Base-by-base conservation (phyloP, 2,797 vertebrate species). In the Melanogrammus aeglefinus region DNA sequence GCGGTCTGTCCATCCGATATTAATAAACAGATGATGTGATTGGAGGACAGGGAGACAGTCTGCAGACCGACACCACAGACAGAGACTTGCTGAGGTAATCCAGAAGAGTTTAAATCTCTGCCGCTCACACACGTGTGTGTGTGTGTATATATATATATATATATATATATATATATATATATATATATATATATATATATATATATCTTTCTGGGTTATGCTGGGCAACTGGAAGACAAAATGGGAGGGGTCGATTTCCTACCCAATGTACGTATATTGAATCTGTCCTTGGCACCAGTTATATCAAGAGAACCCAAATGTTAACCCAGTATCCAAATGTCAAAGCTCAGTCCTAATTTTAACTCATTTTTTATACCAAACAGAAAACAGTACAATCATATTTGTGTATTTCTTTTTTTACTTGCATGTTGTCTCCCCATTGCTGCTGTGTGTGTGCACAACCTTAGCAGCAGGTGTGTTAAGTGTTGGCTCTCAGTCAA, bases 81-180 rank as follows among this genome's bases (percentile, higher is more conserved):
- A 91, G 91, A 92, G 88, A 91, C 88, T 85, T 86, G 84, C 85
- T 88, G 92, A 89, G 91, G 88, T 94, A 94, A 94, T 94, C 94
- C 93, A 89, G 84, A 91, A 88, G 89, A 92, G 83, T 93, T 94
- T 93, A 93, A 92, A 91, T 89, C 91, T 89, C 86, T 84, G 86
- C 86, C 84, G 86, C 90, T 84, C 86, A 87, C 85, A 91, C 91
- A 94, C 88, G 87, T 93, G 91, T n/a, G n/a, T n/a, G n/a, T n/a
- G n/a, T n/a, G n/a, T n/a, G n/a, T 31, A 31, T 31, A 1, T 31
- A 29, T 29, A 29, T 29, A 29, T 29, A 29, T 29, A 0, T 31
- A 70, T 31, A 76, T 77, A 80, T 78, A 36, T 83, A 84, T 73
- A 31, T 31, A 31, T 86, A 90, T 88, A 27, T 78, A 76, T 13